Evolutionary conservation across 1,140 invertebrate species (phyloP).

Genomic region (Ceratosolen fusciceps): DNA sequence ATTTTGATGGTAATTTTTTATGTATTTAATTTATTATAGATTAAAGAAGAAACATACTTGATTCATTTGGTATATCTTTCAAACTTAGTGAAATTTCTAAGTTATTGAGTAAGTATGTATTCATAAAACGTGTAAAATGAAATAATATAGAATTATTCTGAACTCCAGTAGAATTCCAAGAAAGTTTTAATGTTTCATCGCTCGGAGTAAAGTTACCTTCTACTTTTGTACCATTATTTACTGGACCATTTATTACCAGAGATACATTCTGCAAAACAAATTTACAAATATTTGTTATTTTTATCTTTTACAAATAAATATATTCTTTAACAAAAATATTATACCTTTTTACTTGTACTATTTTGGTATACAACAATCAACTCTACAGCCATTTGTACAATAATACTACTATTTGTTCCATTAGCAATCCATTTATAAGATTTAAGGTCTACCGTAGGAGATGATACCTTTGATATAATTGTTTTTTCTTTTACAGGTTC

Average conservation of each 20-base stretch:
- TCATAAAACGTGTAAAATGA: conserved; percentile 70
- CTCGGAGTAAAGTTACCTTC: conserved; percentile 67
- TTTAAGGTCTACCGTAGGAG: conserved; percentile 63
- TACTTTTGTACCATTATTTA: conserved; percentile 52
- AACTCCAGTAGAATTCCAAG: conserved; percentile 62
- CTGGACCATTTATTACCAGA: conserved; percentile 45
- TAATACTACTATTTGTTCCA: conserved; percentile 67
- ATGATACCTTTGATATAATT: conserved; percentile 56
- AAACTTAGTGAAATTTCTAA: conserved; percentile 53
- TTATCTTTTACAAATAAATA: background rate
- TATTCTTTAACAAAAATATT: background rate
- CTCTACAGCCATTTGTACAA: conserved; percentile 76
- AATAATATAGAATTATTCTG: conserved; percentile 61
- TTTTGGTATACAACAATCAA: conserved; percentile 74
- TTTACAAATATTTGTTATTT: background rate
- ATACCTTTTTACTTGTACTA: conserved; percentile 13
- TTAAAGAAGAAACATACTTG: conserved; percentile 50
- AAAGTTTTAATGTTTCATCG: conserved; percentile 69
- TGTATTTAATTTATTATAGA: background rate
- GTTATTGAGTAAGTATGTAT: conserved; percentile 57
- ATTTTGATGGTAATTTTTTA: conserved; percentile 39
- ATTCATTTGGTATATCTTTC: conserved; percentile 51
- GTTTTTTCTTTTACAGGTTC: conserved; percentile 50
- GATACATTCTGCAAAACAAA: conserved; percentile 23
- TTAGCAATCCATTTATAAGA: conserved; percentile 72